Percentiles rank a stretch among this genome's conserved stretches.
Conservation (phyloP, 2,888 invertebrate genomes). For the Hydrotaea diabolus region DNA sequence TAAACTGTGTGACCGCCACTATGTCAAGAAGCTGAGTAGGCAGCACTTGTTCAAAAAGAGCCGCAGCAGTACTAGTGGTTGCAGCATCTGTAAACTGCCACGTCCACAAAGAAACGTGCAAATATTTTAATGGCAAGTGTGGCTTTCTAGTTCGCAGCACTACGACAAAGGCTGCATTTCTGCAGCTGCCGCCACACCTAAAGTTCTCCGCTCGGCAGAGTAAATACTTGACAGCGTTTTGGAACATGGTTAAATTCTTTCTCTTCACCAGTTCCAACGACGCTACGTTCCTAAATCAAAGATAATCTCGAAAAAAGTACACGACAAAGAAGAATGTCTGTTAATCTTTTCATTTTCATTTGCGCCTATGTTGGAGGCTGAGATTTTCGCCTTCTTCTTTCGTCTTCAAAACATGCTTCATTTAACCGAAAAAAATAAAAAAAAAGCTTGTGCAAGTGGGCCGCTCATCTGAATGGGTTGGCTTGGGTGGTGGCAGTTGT, state of each 20-base stretch:
- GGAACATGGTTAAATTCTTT: background rate
- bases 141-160: background rate
- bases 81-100: background rate
- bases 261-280: no score
- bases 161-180: background rate
- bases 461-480: no score
- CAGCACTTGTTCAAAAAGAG: background rate
- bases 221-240: background rate
- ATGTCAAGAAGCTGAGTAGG: background rate
- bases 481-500: background rate
- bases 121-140: conserved; percentile 15
- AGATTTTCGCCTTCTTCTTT: background rate
- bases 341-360: background rate
- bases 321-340: background rate
- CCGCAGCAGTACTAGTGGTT: no score
- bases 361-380: background rate
- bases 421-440: no score
- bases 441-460: background rate
- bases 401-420: background rate
- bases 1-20: background rate
- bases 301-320: conserved; percentile 1
- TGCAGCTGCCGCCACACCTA: background rate
- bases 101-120: background rate
- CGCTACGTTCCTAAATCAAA: background rate
- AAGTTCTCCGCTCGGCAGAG: background rate